phyloP scores from a whole-genome alignment of 2,797 vertebrate genomes.

The Pelobates cultripes region DNA sequence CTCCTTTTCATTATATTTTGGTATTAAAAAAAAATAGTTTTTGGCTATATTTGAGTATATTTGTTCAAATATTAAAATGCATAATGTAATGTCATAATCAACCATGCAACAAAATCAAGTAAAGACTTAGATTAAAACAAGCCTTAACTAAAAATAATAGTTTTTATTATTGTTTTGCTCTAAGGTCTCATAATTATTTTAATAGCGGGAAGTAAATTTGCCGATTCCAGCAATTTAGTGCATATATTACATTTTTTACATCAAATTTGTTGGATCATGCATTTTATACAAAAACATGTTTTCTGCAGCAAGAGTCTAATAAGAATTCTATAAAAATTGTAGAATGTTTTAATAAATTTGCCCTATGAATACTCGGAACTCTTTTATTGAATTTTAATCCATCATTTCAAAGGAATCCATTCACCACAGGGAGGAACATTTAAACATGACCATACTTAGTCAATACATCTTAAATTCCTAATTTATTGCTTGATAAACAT shows the following conservation, averaged over 20 bases:
- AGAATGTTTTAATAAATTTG: conserved; percentile 49
- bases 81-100: no score
- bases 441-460: conserved; percentile 43
- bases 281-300: conserved; percentile 7
- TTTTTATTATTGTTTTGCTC: no score
- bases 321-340: conserved; percentile 48
- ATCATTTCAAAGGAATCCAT: conserved; percentile 62
- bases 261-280: not conserved
- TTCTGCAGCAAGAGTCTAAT: conserved; percentile 28
- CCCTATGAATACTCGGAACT: conserved; percentile 44
- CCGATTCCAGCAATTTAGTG: no score
- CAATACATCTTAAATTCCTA: conserved; percentile 57
- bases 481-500: conserved; percentile 63
- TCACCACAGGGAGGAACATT: conserved; percentile 45
- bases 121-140: no score
- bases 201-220: no score
- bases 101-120: no score
- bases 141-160: no score
- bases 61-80: no score
- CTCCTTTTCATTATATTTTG: no score
- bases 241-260: not conserved
- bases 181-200: no score
- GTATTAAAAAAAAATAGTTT: no score
- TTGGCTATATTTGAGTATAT: no score
- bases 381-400: conserved; percentile 67